A percentile compares a stretch with the other conserved stretches of the same genome.
Conservation (phyloP, 64 coral and sea anemone genomes). For the Stylophora pistillata region DNA sequence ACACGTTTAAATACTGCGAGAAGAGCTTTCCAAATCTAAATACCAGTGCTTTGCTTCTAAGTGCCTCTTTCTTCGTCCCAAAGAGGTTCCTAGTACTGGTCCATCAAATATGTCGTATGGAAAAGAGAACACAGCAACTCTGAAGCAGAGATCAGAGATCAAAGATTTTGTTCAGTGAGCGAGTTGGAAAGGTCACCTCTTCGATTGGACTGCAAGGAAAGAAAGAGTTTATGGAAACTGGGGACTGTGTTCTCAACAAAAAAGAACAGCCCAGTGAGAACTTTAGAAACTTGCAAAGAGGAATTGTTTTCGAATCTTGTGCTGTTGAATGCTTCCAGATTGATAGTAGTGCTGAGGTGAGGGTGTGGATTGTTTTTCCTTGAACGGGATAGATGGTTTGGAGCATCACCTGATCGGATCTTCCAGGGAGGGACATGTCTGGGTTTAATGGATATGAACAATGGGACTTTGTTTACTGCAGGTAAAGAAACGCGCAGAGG, state of each 20-base stretch:
- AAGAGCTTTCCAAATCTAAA: slow-evolving; percentile 44
- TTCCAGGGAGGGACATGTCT: too few relatives aligned
- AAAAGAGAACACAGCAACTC: neutral
- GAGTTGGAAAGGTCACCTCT: slow-evolving; percentile 30
- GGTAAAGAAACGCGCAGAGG: slow-evolving; percentile 35
- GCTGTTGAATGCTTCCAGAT: slow-evolving; percentile 41
- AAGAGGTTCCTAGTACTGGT: slow-evolving; percentile 9
- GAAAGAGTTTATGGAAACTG: slow-evolving; percentile 36
- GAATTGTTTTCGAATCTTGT: slow-evolving; percentile 31
- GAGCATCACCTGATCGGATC: too few relatives aligned
- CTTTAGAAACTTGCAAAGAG: slow-evolving; percentile 55
- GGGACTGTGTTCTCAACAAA: slow-evolving; percentile 45
- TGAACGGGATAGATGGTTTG: slow-evolving; percentile 18
- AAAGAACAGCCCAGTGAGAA: slow-evolving; percentile 41
- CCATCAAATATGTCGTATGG: neutral
- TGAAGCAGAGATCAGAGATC: neutral
- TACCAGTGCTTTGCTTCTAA: slow-evolving; percentile 37
- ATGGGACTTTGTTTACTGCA: slow-evolving; percentile 45
- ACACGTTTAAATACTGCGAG: slow-evolving; percentile 25
- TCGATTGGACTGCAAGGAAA: slow-evolving; percentile 46
- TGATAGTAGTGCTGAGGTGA: slow-evolving; percentile 41
- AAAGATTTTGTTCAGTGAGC: slow-evolving; percentile 28
- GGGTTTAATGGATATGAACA: too few relatives aligned
- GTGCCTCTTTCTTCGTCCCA: neutral
- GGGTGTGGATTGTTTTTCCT: slow-evolving; percentile 46